Base-by-base conservation (phyloP, 2,888 invertebrate genomes). In the Eupithecia vulgata region DNA sequence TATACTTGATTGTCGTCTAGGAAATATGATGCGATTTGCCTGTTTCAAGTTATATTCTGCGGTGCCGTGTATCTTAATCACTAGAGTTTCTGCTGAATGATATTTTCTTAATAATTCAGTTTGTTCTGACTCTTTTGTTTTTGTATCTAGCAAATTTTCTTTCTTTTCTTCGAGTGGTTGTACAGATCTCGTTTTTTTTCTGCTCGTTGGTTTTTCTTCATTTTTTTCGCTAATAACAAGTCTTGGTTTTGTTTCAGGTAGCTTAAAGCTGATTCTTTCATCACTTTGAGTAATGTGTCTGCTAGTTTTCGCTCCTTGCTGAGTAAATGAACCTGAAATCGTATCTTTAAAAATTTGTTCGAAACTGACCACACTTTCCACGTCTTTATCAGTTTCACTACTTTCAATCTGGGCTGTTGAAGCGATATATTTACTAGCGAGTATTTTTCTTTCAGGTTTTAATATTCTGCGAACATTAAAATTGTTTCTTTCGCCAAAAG, bases 11-110 rank as follows among this genome's bases (percentile, higher is more conserved):
- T 34, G 73, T 67, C 67, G 48, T 76, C 82, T 81, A 30, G 85
- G 87, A 81, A 92, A 91, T 76, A 83, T 79, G 76, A 85, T 91
- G 68, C 76, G 83, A 76, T 88, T 88, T 69, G 81, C 83, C 81
- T 86, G 86, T 73, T 79, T 82, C 5, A 79, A 59, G 42, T 57
- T 7, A 61, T 69, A 64, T 64, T 64, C 70, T 66, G 72, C 72
- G 21, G 34, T 67, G 17, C 64, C 68, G 34, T 30, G 34, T 34
- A 65, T 30, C 17, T 57, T 76, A 64, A 72, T 70, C 13, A 76
- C 25, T 42, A 81, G 52, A 48, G 76, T 65, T 70, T 83, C 81
- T 59, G 82, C 77, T 4, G 85, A 84, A 68, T 76, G 68, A 75
- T 80, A 79, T 73, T 80, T 79, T 73, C 74, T 64, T 37, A 64